Evolutionary conservation across 2,797 vertebrate genomes (phyloP), one percentile per base, ranked within the genome.

Genomic region (Chelidonichthys spinosus): DNA sequence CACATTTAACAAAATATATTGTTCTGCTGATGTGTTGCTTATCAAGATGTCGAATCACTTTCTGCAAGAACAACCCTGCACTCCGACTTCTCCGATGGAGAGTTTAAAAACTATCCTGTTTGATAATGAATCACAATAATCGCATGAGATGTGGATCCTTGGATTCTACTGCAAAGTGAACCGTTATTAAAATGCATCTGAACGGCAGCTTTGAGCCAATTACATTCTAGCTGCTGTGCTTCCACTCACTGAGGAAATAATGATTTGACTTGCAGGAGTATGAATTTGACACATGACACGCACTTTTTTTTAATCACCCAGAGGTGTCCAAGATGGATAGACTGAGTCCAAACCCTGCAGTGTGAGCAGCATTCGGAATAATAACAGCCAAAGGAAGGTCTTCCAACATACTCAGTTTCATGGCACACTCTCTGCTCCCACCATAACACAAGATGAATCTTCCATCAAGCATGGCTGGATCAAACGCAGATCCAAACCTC

Each of bases 401-500:
- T 74, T 74, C 56, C 46, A 66, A 36, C 11, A 14, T 53, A 55
- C 50, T 69, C 39, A 37, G 39, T 62, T 76, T 76, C 47, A 53
- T 43, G 10, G 60, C 44, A 18, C 33, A 65, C 58, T 33, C 66
- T 63, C 64, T 61, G 72, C 70, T 84, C 53, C 63, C 46, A 56
- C 32, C 6, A 6, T 53, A 54, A 72, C 73, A 75, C 68, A 70
- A 32, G 61, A 58, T 74, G 70, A 74, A 76, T 78, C 54, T 81
- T 83, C 50, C 62, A 79, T 65, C 55, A 74, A 77, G 77, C 72
- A 62, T 1, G 1, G 7, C 13, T 4, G 42, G 53, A 75, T 81
- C 53, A 85, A 81, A 82, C 68, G 56, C 53, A 76, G 76, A 89
- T 82, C 82, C 81, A 81, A 85, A 78, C 56, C 17, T 25, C 62